phyloP scores from a whole-genome alignment of 2,888 invertebrate genomes.

The Pandemis cinnamomeana region DNA sequence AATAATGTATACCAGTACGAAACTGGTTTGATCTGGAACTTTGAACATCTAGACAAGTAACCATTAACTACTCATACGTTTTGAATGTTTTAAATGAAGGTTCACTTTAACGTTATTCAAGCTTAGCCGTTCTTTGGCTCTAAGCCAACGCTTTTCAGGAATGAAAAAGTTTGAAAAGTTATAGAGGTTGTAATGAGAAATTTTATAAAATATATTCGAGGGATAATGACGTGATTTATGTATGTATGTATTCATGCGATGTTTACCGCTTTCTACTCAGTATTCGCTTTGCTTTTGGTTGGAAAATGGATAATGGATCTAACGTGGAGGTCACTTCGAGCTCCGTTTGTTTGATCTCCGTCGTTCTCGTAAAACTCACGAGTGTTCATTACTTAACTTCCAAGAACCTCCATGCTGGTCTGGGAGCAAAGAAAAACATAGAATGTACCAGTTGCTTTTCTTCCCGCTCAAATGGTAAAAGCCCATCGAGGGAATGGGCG shows the following conservation, averaged over 20 bases:
- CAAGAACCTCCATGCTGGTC: too few species aligned
- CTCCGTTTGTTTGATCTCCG: not conserved
- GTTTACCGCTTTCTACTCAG: not conserved
- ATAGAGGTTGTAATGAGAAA: conserved; percentile 4
- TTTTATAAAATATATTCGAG: not conserved
- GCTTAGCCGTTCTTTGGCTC: conserved; percentile 3
- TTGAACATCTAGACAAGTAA: not conserved
- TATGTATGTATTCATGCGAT: not conserved
- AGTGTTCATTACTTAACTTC: not conserved
- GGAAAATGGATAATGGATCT: not conserved
- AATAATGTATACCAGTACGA: too few species aligned
- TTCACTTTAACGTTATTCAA: not conserved
- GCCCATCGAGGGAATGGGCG: too few species aligned
- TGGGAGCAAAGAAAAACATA: too few species aligned
- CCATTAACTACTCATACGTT: not conserved
- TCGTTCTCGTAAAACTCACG: not conserved
- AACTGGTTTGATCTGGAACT: too few species aligned
- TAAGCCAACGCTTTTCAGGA: conserved; percentile 6
- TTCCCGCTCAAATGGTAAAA: too few species aligned
- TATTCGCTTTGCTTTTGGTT: not conserved
- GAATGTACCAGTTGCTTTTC: too few species aligned
- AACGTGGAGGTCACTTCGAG: not conserved
- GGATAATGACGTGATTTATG: too few species aligned
- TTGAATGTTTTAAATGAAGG: not conserved
- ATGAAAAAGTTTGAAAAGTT: not conserved